Conservation (phyloP, 2,888 invertebrate species). For the Corythucha ciliata region DNA sequence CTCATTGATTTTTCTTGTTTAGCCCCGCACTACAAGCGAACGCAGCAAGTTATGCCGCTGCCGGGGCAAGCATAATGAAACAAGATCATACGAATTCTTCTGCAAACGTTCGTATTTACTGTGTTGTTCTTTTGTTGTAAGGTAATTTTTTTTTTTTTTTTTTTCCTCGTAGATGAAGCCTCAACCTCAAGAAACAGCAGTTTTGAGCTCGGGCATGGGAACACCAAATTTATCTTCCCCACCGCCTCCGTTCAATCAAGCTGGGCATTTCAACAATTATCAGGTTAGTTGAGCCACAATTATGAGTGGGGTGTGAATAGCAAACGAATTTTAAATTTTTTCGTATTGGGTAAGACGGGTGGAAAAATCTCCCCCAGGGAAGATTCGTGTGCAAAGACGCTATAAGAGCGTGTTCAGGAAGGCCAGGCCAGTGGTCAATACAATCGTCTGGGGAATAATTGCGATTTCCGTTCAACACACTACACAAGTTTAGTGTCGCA, state of each 20-base stretch:
- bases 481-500: no score
- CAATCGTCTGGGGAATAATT: no score
- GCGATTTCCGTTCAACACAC: no score
- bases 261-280: slow-evolving; percentile 59
- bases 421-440: no score
- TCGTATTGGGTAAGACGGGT: no score
- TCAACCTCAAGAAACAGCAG: slow-evolving; percentile 55
- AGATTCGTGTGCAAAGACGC: no score
- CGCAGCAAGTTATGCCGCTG: slow-evolving; percentile 40
- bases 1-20: slow-evolving; percentile 20
- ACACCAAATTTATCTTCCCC: slow-evolving; percentile 41
- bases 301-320: neutral
- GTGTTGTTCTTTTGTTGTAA: neutral
- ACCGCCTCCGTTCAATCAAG: slow-evolving; percentile 43
- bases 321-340: neutral
- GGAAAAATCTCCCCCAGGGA: no score
- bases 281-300: slow-evolving; percentile 46
- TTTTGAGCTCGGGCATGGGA: slow-evolving; percentile 34
- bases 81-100: slow-evolving; percentile 32
- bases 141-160: neutral
- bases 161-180: slow-evolving; percentile 58
- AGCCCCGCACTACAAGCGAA: slow-evolving; percentile 40
- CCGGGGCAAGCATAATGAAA: slow-evolving; percentile 31
- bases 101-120: slow-evolving; percentile 34
- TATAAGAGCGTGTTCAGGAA: no score